Evolutionary conservation across 1,140 invertebrate species (phyloP).

Genomic region (Paralvinella palmiformis): DNA sequence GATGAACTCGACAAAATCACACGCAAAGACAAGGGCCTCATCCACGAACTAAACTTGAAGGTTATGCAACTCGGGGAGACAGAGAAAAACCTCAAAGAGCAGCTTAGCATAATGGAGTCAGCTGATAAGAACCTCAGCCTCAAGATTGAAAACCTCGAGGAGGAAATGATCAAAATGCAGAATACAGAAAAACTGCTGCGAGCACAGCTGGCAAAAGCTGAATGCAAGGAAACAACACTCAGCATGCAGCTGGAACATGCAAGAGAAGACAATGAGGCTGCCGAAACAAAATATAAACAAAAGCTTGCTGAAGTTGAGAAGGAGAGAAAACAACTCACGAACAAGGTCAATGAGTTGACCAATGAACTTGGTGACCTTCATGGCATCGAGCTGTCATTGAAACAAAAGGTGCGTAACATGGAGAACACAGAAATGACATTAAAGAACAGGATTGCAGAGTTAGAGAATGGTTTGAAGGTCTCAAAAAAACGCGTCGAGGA

Average conservation of each 20-base stretch:
- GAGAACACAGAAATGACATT: neutral
- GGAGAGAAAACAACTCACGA: neutral
- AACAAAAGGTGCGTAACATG: neutral
- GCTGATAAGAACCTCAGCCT: neutral
- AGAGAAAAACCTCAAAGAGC: conserved; percentile 35
- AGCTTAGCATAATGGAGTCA: neutral
- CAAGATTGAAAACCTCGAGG: neutral
- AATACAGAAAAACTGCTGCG: neutral
- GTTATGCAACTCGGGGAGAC: conserved; percentile 36
- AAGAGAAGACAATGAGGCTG: neutral
- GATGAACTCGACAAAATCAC: conserved; percentile 45
- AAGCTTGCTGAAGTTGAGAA: conserved; percentile 2
- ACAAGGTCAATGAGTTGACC: conserved; percentile 3
- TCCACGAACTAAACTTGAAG: conserved; percentile 39
- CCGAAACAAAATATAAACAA: neutral
- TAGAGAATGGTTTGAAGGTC: neutral
- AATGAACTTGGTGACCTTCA: conserved; percentile 3
- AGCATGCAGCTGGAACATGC: neutral
- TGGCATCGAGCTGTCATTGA: neutral
- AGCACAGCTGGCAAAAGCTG: neutral
- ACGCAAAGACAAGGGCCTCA: conserved; percentile 39
- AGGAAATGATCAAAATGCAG: neutral
- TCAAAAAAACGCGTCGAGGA: neutral
- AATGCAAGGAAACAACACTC: neutral
- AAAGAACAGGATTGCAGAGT: neutral